phyloP scores from a whole-genome alignment of 2,888 invertebrate genomes.

The Alsophila aescularia region DNA sequence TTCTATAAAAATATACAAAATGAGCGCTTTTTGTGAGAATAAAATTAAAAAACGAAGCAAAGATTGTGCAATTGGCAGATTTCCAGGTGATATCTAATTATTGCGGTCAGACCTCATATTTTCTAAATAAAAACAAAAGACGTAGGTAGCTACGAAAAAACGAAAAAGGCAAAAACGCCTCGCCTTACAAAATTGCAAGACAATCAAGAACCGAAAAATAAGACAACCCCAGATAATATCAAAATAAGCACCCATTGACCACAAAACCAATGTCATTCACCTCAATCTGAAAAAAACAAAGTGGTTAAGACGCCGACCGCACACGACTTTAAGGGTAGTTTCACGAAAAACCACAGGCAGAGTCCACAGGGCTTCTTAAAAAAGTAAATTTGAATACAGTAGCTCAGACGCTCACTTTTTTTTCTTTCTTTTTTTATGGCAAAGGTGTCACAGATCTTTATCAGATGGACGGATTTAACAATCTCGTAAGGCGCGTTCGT shows the following conservation, averaged over 20 bases:
- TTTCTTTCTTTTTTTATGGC: conserved; percentile 49
- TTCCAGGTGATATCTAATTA: not conserved
- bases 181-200: conserved; percentile 24
- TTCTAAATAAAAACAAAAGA: conserved; percentile 10
- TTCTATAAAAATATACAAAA: no score
- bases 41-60: not conserved
- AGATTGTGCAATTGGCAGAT: not conserved
- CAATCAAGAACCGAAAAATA: conserved; percentile 26
- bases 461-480: conserved; percentile 78
- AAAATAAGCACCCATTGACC: conserved; percentile 53
- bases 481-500: conserved; percentile 73
- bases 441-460: conserved; percentile 81
- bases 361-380: conserved; percentile 59
- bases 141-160: not conserved
- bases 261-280: conserved; percentile 63
- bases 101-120: not conserved
- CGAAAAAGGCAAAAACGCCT: conserved; percentile 7
- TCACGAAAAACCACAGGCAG: conserved; percentile 66
- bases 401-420: conserved; percentile 67
- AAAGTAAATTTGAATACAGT: conserved; percentile 81
- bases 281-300: conserved; percentile 48
- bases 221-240: conserved; percentile 44
- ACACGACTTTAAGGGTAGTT: conserved; percentile 66
- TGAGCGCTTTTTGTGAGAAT: no score
- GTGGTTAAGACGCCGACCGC: conserved; percentile 57